Base-by-base conservation (phyloP, 2,797 vertebrate species). In the Caiman crocodilus region DNA sequence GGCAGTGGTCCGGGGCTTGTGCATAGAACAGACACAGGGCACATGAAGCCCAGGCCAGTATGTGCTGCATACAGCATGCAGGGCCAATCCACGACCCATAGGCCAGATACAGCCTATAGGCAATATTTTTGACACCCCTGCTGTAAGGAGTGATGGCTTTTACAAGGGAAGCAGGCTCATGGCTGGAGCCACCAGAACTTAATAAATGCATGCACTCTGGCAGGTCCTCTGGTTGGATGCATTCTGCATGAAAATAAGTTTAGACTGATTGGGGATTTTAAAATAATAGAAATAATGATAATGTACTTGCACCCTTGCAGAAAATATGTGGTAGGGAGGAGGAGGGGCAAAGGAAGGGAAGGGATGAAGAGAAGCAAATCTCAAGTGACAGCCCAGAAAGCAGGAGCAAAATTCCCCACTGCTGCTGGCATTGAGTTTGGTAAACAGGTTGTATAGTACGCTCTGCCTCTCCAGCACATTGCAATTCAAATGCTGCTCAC, bases 401-500 rank as follows among this genome's bases (percentile, higher is more conserved):
- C 0, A 3, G 79, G 82, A 95, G 89, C 79, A 89, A 94, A 91
- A 90, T 94, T 42, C 21, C 91, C 77, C 81, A 64, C 63, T 92
- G 35, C 8, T 91, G 87, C 84, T 96, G 93, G 92, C 85, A 94
- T 83, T 85, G 10, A 80, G 69, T 91, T 76, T 74, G 69, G 92
- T 92, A 92, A 89, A 92, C 84, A 96, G 87, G 85, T 88, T 88
- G 91, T 92, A 76, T 63, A 82, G 90, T 92, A 57, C 20, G 57
- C 79, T 87, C 92, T 88, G 89, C 84, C 96, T 96, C 80, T 82
- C 79, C 83, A 95, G 85, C 91, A 92, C 85, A 80, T 79, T 96
- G 91, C 92, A 95, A 93, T 96, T 96, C 95, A 93, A 97, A 96
- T 76, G 14, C 96, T 80, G 93, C 96, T 96, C 96, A 96, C 96